Evolutionary conservation across 2,797 vertebrate genomes (phyloP).

Genomic region (Myiotriccus ornatus): DNA sequence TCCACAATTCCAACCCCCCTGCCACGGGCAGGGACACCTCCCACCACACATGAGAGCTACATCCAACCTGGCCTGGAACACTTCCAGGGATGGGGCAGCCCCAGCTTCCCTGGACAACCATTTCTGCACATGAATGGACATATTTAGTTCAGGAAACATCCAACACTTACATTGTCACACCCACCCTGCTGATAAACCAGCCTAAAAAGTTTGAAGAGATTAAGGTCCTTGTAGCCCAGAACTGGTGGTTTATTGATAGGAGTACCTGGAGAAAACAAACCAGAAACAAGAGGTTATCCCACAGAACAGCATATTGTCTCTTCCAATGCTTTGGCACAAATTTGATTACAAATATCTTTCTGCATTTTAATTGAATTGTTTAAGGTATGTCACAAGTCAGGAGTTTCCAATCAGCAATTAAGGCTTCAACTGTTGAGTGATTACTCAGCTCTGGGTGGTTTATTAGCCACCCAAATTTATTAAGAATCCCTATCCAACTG

Average conservation of each 20-base stretch:
- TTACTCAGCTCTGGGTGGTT: background rate
- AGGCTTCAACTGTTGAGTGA: background rate
- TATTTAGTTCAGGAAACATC: background rate
- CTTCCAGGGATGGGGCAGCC: fast-evolving
- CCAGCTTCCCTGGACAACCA: background rate
- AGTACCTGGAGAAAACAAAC: slow-evolving; percentile 81
- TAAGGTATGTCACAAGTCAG: background rate
- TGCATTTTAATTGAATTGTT: background rate
- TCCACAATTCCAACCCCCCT: fast-evolving
- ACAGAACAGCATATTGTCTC: background rate
- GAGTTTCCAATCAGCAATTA: background rate
- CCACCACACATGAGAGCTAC: background rate
- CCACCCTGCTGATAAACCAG: slow-evolving; percentile 92
- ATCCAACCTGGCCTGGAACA: background rate
- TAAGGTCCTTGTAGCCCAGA: slow-evolving; percentile 96
- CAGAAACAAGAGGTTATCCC: background rate
- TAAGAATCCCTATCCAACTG: background rate
- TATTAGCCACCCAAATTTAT: background rate
- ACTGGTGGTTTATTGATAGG: slow-evolving; percentile 99
- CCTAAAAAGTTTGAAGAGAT: slow-evolving; percentile 97
- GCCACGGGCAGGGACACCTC: background rate
- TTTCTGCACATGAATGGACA: background rate
- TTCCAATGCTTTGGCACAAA: background rate
- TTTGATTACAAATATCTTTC: background rate
- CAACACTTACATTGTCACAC: slow-evolving; percentile 88